Evolutionary conservation across 2,888 invertebrate species (phyloP).

Genomic region (Chrysina gloriosa): DNA sequence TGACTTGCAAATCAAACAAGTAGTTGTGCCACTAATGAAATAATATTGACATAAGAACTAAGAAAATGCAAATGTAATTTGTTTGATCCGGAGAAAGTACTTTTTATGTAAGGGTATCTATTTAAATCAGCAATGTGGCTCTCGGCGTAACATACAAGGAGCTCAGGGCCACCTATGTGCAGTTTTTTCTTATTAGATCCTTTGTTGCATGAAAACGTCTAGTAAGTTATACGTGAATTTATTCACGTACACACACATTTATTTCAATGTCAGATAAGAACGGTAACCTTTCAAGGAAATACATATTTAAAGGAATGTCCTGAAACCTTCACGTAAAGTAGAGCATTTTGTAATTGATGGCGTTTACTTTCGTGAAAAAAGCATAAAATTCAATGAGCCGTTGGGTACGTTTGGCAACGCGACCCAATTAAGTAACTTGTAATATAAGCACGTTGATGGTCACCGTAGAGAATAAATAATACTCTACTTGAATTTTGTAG

Average conservation of each 20-base stretch:
- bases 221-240: constrained; percentile 15
- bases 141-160: not conserved
- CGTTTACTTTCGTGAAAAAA: not conserved
- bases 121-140: not conserved
- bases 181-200: not conserved
- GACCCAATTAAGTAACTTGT: not conserved
- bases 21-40: not conserved
- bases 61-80: not conserved
- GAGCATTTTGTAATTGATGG: constrained; percentile 8
- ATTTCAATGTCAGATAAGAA: constrained; percentile 36
- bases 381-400: not conserved
- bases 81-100: constrained; percentile 9
- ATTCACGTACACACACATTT: constrained; percentile 27
- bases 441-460: not conserved
- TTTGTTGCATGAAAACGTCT: constrained; percentile 17
- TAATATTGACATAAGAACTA: not conserved
- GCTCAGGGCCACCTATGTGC: constrained; percentile 12
- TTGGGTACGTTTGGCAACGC: not conserved
- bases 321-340: constrained; percentile 21
- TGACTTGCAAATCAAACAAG: not conserved
- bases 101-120: not conserved
- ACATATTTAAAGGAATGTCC: not conserved
- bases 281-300: constrained; percentile 35
- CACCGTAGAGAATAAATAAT: not conserved
- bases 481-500: not conserved